Conservation (phyloP, 2,888 invertebrate species). For the Entomobrya proxima region DNA sequence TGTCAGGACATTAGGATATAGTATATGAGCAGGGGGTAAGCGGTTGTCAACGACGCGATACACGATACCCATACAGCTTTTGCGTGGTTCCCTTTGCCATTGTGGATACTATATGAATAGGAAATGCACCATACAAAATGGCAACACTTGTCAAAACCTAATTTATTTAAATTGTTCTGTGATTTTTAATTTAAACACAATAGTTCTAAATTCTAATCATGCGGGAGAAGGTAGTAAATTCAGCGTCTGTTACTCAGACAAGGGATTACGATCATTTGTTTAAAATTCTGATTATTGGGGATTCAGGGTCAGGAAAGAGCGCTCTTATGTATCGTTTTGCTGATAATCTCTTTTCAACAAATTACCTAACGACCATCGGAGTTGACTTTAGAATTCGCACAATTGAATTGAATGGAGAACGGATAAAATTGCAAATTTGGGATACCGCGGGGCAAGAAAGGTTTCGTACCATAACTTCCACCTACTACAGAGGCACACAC, state of each 20-base stretch:
- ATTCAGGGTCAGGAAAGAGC: slow-evolving; percentile 98
- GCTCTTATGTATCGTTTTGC: slow-evolving; percentile 96
- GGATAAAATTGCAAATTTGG: slow-evolving; percentile 98
- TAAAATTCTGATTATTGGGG: slow-evolving; percentile 99
- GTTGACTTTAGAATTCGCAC: slow-evolving; percentile 99
- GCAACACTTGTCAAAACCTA: no score
- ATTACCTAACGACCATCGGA: slow-evolving; percentile 99
- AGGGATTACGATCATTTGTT: slow-evolving; percentile 99
- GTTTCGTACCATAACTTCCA: slow-evolving; percentile 98
- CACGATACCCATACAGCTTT: no score
- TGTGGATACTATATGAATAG: no score
- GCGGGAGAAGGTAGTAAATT: neutral
- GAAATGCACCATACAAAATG: no score
- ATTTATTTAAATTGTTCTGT: no score
- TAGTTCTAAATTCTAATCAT: no score
- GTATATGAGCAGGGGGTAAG: no score
- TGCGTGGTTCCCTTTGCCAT: no score
- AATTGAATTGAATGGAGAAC: slow-evolving; percentile 91
- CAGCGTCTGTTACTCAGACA: neutral
- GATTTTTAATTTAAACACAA: no score
- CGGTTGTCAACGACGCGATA: no score
- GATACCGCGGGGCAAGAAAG: slow-evolving; percentile 93
- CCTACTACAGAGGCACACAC: slow-evolving; percentile 99
- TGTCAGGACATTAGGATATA: no score
- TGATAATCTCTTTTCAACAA: slow-evolving; percentile 98